Base-by-base conservation (phyloP, 2,888 invertebrate genomes). In the Cheilosia vernalis region DNA sequence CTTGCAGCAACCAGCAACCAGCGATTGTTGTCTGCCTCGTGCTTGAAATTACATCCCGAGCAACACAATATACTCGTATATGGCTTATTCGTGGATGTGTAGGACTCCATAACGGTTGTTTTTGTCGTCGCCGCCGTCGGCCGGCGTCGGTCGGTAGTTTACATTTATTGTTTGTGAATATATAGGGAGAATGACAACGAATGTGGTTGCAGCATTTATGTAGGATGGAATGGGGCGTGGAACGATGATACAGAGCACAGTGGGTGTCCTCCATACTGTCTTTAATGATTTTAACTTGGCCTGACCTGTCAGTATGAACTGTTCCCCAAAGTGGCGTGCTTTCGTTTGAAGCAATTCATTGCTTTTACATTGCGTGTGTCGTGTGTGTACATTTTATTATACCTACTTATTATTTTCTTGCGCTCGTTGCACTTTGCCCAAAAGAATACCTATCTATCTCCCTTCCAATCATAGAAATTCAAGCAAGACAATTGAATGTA, bases 191-290 rank as follows among this genome's bases (percentile, higher is more conserved):
- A 66, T 51, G 37, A 66, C 49, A 58, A 66, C 66, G 58, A 53
- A 55, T 73, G 73, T 30, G 61, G 56, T 24, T 56, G 49, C 37
- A 27, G 47, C 55, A 63, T 58, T 64, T 37, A 63, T 40, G 64
- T 70, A 42, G 63, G 55, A 27, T 24, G 55, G 37, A 70, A 56
- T 63, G 61, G 70, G 78, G 78, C 78, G 78, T 70, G 78, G 69
- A 78, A 70, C 24, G 69, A 78, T 78, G 78, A 63, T 78, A 49
- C 63, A 47, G 44, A 33, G 37, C 53, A 33, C 61, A 63, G 63
- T 55, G 44, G 67, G 77, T 51, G 55, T 56, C 21, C 27, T 58
- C 58, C 27, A 53, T 27, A 51, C 21, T 53, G 15, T 56, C 44
- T 42, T 17, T 49, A 47, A 53, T 53, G 10, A n/a, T 53, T n/a